phyloP scores from a whole-genome alignment of 2,113 vertebrate species.

The Blennius ocellaris region DNA sequence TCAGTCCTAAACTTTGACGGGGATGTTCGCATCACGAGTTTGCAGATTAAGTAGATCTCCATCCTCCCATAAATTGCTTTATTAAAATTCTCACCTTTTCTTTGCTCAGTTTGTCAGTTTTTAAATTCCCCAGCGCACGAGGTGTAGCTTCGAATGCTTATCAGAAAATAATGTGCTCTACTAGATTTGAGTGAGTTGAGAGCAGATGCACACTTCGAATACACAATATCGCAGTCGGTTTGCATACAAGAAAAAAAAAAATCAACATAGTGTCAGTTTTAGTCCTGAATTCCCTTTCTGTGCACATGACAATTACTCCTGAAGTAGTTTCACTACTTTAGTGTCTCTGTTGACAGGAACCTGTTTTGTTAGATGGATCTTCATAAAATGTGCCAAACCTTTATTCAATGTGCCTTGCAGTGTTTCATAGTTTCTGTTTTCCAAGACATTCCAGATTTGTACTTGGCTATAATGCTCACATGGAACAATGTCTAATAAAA shows the following conservation, averaged over 20 bases:
- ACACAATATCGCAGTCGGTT: not conserved
- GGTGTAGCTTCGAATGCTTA: conserved; percentile 2
- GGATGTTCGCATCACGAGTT: conserved; percentile 61
- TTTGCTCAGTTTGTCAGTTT: not conserved
- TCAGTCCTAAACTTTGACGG: conserved; percentile 65
- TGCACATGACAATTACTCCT: conserved; percentile 3
- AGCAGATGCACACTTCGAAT: no score
- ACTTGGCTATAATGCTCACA: conserved; percentile 20
- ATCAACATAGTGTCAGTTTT: not conserved
- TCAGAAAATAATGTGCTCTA: not conserved
- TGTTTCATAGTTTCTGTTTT: conserved; percentile 4
- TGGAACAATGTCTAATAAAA: conserved; percentile 57
- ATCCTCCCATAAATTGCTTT: not conserved
- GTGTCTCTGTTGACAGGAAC: not conserved
- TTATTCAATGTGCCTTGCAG: conserved; percentile 12
- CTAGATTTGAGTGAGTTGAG: not conserved
- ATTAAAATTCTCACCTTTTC: not conserved
- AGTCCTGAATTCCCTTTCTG: not conserved
- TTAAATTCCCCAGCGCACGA: not conserved
- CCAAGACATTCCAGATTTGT: conserved; percentile 68
- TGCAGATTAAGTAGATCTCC: conserved; percentile 75
- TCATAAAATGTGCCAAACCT: not conserved
- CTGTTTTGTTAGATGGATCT: not conserved
- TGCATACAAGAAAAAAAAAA: not conserved
- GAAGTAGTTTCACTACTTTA: not conserved